Conservation (phyloP, 2,888 invertebrate genomes). For the Holacanthella duospinosa region DNA sequence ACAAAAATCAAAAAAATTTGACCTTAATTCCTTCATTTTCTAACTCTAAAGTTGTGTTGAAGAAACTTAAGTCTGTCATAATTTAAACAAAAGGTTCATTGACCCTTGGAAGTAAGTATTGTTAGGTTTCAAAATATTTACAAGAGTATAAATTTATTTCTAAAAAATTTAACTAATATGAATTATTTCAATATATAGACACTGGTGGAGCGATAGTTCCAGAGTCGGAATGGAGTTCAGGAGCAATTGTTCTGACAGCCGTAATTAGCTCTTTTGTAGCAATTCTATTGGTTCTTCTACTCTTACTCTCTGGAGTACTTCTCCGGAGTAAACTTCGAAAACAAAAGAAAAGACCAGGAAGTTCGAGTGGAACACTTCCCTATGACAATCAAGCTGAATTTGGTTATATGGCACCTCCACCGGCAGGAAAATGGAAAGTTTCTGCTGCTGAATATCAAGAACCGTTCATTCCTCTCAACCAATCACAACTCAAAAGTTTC, state of each 20-base stretch:
- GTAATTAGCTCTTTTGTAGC: conserved; percentile 36
- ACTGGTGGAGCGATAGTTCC: neutral
- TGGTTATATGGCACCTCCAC: conserved; percentile 33
- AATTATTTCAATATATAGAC: neutral
- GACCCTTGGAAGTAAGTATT: no score
- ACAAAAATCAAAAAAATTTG: no score
- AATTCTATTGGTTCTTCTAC: conserved; percentile 33
- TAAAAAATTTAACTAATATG: neutral
- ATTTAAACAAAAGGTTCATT: no score
- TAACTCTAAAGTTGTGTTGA: no score
- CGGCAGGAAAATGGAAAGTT: conserved; percentile 34
- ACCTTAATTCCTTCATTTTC: no score
- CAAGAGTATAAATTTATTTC: neutral
- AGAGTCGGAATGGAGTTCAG: conserved; percentile 31
- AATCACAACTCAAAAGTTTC: conserved; percentile 30
- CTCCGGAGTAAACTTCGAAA: conserved; percentile 29
- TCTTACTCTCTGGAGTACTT: conserved; percentile 31
- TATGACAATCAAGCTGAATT: conserved; percentile 35
- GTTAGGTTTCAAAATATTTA: neutral
- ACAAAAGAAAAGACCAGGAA: conserved; percentile 27
- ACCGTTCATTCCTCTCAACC: conserved; percentile 27
- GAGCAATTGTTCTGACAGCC: conserved; percentile 34
- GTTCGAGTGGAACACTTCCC: conserved; percentile 31
- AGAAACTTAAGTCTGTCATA: no score
- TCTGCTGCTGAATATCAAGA: conserved; percentile 29